Percentiles rank a stretch among this genome's conserved stretches.
phyloP scores from a whole-genome alignment of 1,140 invertebrate genomes.

The Zeugodacus cucurbitae region DNA sequence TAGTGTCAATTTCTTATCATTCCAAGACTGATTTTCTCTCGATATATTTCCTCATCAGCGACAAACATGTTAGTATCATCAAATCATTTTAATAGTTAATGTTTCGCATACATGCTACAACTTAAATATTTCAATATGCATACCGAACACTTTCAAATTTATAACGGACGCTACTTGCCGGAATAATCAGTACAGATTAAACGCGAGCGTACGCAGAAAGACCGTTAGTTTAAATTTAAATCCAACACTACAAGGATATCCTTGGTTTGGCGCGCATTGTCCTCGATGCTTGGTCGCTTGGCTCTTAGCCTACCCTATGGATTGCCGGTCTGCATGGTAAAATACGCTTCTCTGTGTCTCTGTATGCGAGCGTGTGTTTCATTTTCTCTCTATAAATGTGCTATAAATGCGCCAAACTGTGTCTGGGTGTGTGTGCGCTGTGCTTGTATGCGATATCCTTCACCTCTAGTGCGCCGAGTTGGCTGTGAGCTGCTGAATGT shows the following conservation, averaged over 20 bases:
- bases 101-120: neutral
- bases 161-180: neutral
- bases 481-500: conserved; percentile 12
- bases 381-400: neutral
- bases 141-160: neutral
- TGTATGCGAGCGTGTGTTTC: neutral
- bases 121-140: neutral
- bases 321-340: neutral
- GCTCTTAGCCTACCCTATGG: neutral
- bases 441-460: conserved; percentile 13
- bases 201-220: neutral
- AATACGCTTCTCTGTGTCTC: neutral
- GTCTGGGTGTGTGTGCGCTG: neutral
- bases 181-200: neutral
- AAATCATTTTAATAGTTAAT: neutral
- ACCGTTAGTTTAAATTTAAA: conserved; percentile 34
- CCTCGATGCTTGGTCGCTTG: neutral
- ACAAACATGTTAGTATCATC: neutral
- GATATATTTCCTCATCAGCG: too few relatives aligned
- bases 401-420: neutral
- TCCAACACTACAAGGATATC: conserved; percentile 7
- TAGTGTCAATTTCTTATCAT: too few relatives aligned
- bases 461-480: conserved; percentile 20
- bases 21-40: too few relatives aligned
- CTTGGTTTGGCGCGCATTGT: conserved; percentile 4